Base-by-base conservation (phyloP, 2,113 vertebrate species). In the Girardinichthys multiradiatus region DNA sequence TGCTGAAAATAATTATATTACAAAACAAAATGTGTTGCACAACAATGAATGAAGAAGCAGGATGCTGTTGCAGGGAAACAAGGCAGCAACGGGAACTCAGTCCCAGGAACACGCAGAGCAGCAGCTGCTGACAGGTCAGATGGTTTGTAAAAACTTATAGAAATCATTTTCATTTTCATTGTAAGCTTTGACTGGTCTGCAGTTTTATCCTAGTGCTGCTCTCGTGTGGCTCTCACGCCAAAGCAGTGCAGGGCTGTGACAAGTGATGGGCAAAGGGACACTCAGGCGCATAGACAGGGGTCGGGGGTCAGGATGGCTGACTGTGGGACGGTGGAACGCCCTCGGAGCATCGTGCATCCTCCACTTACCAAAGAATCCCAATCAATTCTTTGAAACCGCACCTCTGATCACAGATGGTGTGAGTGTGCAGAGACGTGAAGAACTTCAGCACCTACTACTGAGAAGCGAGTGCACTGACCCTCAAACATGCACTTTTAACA, bases 311-410 rank as follows among this genome's bases (percentile, higher is more conserved):
- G n/a, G 5, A 70, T 68, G 88, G 85, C 85, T 83, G 85, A 91
- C 80, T 12, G 31, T 70, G 85, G 83, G 76, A 88, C 84, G 72
- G 85, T 86, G 89, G 74, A 83, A 88, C 87, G 86, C 75, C 45
- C 19, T 54, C 51, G 83, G 66, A 74, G 79, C 77, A 59, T 64
- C 87, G 68, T 91, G 92, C 93, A 82, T 92, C 77, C 58, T 91
- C 84, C 87, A 95, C 94, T 95, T 94, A 95, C 94, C 94, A 93
- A 94, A 94, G 91, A 93, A 94, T 91, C 89, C 85, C 74, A 92
- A 90, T 79, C 72, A 92, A 92, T 93, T 94, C 84, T 94, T 93
- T 94, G 93, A 79, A 57, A 71, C 61, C 19, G 57, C 86, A 67
- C 63, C 74, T 76, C 74, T 60, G 58, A 61, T 65, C 1, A 9